Evolutionary conservation across 1,140 invertebrate species (phyloP), one percentile per base, ranked within the genome.

Genomic region (Brachionus calyciflorus): DNA sequence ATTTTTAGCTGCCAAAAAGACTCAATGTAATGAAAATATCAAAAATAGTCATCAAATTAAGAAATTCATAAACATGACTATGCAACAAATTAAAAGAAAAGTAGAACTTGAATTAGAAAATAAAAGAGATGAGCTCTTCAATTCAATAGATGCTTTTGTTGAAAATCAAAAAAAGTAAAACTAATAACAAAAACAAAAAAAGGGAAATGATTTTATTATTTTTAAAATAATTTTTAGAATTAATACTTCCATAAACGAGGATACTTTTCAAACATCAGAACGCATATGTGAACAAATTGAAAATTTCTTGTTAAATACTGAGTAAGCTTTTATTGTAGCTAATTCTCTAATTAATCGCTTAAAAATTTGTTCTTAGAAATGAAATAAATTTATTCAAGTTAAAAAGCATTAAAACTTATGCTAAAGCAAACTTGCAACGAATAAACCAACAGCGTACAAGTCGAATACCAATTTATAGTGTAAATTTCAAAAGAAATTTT

Each of bases 61-160:
- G 19, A 49, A 55, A 28, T 73, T 73, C 26, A 73, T 73, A 28
- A 73, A 51, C 24, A 73, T 73, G 69, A 73, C 69, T 28, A 73
- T 73, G 69, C 69, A 73, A 19, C 69, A 73, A 41, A 73, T 73
- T 26, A 73, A 73, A 46, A 9, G 69, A 7, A 73, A 73, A 28
- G 40, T 73, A 14, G 69, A 73, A 24, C 46, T 73, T 24, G 69
- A 73, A 17, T 28, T 73, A 3, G 69, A 73, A 30, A 73, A 73
- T 9, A 73, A 73, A 55, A 19, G 69, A 28, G 69, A 73, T 30
- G 69, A 73, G 46, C 46, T 73, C 9, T 73, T 51, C 17, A 73
- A 37, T 21, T 73, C 69, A 14, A 73, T 73, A 14, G 69, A 73
- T 24, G 51, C 44, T 19, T 73, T 73, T 55, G 33, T 73, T 10